Percentiles rank a stretch among this genome's conserved stretches.
phyloP scores from a whole-genome alignment of 2,797 vertebrate species.

The Epinephelus coioides region DNA sequence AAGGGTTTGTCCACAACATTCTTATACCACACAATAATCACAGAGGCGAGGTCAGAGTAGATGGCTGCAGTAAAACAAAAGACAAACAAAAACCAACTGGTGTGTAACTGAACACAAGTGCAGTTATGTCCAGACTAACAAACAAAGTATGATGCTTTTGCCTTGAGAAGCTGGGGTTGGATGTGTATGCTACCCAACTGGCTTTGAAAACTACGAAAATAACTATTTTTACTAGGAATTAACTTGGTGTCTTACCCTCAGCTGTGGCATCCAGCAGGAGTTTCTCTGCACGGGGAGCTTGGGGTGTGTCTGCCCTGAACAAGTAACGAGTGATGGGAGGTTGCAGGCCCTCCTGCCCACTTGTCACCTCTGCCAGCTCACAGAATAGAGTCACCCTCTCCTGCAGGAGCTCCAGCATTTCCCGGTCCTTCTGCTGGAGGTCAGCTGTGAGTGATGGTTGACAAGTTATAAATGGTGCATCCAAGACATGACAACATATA shows the following conservation, averaged over 20 bases:
- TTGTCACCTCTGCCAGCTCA: constrained; percentile 88
- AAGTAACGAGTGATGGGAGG: constrained; percentile 82
- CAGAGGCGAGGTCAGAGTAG: no score
- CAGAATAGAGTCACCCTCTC: constrained; percentile 92
- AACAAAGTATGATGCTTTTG: no score
- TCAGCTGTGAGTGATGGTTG: constrained; percentile 81
- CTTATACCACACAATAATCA: no score
- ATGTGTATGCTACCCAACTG: no score
- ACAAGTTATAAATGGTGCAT: not conserved
- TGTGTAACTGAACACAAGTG: no score
- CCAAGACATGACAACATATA: constrained; percentile 3
- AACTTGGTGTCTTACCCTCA: constrained; percentile 83
- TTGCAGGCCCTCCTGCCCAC: constrained; percentile 69
- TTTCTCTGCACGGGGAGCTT: constrained; percentile 88
- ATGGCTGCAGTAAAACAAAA: no score
- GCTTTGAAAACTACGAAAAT: no score
- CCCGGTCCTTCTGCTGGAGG: constrained; percentile 90
- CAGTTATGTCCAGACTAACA: no score
- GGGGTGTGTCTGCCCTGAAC: constrained; percentile 88
- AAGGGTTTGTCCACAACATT: no score
- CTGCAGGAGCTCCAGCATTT: constrained; percentile 90
- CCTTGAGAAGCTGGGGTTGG: no score
- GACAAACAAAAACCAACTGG: no score
- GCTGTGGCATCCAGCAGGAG: constrained; percentile 90
- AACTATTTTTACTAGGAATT: not conserved